Base-by-base conservation (phyloP, 1,140 invertebrate genomes). In the Drosophila kikkawai region DNA sequence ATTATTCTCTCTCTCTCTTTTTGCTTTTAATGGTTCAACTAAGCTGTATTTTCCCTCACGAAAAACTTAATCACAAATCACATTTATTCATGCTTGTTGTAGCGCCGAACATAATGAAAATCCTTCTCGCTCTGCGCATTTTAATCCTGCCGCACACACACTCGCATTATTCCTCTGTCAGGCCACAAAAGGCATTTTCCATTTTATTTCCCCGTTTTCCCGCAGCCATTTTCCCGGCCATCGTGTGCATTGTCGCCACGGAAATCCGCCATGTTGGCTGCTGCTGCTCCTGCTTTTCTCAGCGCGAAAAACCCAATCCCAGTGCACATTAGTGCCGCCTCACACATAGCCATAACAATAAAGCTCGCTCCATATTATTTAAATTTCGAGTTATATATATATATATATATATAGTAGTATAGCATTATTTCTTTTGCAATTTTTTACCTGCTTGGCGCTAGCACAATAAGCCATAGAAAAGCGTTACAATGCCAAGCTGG, bases 191-290 rank as follows among this genome's bases (percentile, higher is more conserved):
- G 75, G 64, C 75, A 60, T 42, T 77, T 77, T 55, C 47, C 36
- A 26, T 55, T 47, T 39, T 41, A 19, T 34, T 64, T 65, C 13
- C 39, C 36, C 17, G 17, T 17, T 64, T 65, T 39, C 37, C 39
- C 64, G 64, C 50, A 19, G 65, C 42, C 75, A 77, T 77, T 68
- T 77, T 68, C 64, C 48, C 50, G 12, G 29, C 59, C 64, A 69
- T 73, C 64, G 71, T 88, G 65, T 82, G 83, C 83, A 80, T 80
- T 87, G 83, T 88, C 83, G 84, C 84, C 83, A 88, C 80, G 83
- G 83, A 87, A 74, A 80, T 87, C 84, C 83, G 83, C 80, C 84
- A 87, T 87, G 84, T 84, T 84, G 80, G 80, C 79, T 87, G 78
- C 75, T 29, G 22, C 44, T 7, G 5, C 26, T 32, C 15, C 48